Base-by-base conservation (phyloP, 2,113 vertebrate genomes). In the Neotoma lepida region DNA sequence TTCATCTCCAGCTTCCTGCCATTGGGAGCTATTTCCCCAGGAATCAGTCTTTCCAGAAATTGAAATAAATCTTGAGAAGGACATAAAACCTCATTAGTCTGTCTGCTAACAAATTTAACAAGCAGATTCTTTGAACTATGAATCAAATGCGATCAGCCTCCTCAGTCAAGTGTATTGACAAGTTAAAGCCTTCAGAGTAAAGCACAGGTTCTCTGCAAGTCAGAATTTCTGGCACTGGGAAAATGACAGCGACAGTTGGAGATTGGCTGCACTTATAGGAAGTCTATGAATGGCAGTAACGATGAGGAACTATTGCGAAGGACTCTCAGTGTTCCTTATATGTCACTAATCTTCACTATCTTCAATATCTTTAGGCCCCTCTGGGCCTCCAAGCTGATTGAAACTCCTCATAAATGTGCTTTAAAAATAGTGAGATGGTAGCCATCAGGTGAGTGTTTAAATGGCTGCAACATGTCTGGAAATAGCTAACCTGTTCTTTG, bases 401-500 rank as follows among this genome's bases (percentile, higher is more conserved):
- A 95, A 95, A 96, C 54, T 39, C 64, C 76, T 93, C 41, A 90
- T 26, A 76, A 44, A 64, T 24, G 17, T 89, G n/a, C 70, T 85
- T 94, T 80, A 49, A n/a, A 86, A 68, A 46, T 66, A 89, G 86
- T 76, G 71, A 76, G 84, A 41, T 39, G 46, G 61, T 82, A 49
- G 80, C 35, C 76, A 91, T 92, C 28, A 6, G 18, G 30, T 35
- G n/a, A 85, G 18, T 61, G 63, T 14, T 85, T 41, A 74, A 71
- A 58, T 54, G 86, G 86, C 77, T 70, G 18, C 56, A 84, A 66
- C 66, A 64, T 78, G 35, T 86, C 78, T 91, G 39, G 35, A 94
- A 95, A 96, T 76, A 91, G 54, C 89, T 89, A 88, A 51, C 30
- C 76, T 86, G 12, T 14, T 94, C 71, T 96, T 90, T 86, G 56